These are phyloP conservation scores for Tribolium madens DNA, from an alignment of 1,140 invertebrate genomes.

Conservation along the genomic window DNA sequence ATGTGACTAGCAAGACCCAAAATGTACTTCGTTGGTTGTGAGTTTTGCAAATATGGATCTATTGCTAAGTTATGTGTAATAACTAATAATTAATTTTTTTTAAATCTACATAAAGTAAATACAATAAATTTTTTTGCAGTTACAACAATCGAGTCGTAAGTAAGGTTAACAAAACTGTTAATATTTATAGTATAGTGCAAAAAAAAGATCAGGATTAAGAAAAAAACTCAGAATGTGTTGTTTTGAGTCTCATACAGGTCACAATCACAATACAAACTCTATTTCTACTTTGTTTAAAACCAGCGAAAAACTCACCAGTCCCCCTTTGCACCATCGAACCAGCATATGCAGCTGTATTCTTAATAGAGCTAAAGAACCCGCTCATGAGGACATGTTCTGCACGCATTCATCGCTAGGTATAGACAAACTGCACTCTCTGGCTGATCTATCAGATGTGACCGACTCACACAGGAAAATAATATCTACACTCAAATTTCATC, in stretches of 20 bases:
- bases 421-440: slow-evolving; percentile 43
- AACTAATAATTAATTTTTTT: no score
- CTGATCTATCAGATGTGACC: slow-evolving; percentile 49
- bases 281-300: background rate
- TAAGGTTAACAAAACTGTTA: no score
- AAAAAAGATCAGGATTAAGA: background rate
- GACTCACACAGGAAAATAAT: background rate
- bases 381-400: slow-evolving; percentile 60
- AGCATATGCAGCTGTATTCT: slow-evolving; percentile 56
- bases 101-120: no score
- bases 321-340: slow-evolving; percentile 48
- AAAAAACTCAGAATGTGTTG: no score
- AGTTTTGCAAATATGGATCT: no score
- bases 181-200: background rate
- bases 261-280: background rate
- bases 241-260: background rate
- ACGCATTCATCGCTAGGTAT: slow-evolving; percentile 36
- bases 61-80: no score
- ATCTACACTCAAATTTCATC: background rate
- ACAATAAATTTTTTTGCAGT: no score
- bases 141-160: no score
- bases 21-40: no score
- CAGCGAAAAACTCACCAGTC: slow-evolving; percentile 4
- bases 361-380: slow-evolving; percentile 62
- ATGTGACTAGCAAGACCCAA: no score